phyloP scores from a whole-genome alignment of 1,140 invertebrate genomes.

The Drosophila albomicans region DNA sequence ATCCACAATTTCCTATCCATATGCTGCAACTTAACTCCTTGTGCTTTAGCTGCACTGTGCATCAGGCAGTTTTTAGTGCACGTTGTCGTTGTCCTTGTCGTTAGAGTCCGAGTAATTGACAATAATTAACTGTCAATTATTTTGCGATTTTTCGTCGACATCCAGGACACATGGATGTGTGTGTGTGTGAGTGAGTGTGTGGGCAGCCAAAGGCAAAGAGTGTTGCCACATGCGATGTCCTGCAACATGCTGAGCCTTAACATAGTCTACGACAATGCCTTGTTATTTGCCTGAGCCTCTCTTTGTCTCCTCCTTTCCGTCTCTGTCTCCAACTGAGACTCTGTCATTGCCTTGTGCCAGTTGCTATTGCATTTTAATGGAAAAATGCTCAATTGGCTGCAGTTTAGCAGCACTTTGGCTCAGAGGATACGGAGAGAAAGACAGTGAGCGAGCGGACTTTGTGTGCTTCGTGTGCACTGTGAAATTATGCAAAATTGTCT shows the following conservation, averaged over 20 bases:
- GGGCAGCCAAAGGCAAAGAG: neutral
- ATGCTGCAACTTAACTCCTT: neutral
- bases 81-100: conserved; percentile 10
- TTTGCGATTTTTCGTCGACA: conserved; percentile 67
- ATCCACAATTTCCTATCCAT: neutral
- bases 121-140: conserved; percentile 82
- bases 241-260: conserved; percentile 30
- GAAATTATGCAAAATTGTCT: conserved; percentile 72
- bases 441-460: neutral
- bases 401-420: conserved; percentile 60
- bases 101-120: conserved; percentile 65
- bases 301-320: neutral
- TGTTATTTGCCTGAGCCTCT: conserved; percentile 46
- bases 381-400: conserved; percentile 62
- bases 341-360: conserved; percentile 17
- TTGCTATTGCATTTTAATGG: conserved; percentile 65
- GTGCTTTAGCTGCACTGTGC: conserved; percentile 16
- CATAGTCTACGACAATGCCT: conserved; percentile 49
- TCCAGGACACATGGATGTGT: conserved; percentile 28
- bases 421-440: conserved; percentile 10
- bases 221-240: conserved; percentile 13
- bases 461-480: conserved; percentile 42
- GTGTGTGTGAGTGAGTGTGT: conserved; percentile 29
- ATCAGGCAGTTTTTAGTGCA: neutral
- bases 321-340: neutral